Conservation (phyloP, 2,113 vertebrate genomes). For the Phocoena sinus region DNA sequence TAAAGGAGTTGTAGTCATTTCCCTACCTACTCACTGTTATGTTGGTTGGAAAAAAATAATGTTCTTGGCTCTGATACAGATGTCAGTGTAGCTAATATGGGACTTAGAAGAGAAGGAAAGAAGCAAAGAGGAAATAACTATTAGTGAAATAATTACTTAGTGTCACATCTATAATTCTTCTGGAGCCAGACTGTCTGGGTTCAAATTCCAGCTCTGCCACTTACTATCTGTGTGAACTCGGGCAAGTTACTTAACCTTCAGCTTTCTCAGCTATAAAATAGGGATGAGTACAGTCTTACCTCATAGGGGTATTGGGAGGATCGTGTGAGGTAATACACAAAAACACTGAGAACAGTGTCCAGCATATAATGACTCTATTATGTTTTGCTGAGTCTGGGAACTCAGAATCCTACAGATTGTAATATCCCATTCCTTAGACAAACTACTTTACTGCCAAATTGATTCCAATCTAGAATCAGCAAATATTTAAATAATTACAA, state of each 20-base stretch:
- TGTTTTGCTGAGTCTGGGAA: background rate
- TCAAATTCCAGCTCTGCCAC: background rate
- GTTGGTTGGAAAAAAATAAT: background rate
- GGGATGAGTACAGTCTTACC: background rate
- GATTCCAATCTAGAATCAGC: background rate
- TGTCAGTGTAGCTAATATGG: background rate
- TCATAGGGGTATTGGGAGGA: background rate
- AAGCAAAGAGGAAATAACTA: background rate
- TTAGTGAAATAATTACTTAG: background rate
- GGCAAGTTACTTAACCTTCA: background rate
- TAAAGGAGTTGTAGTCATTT: background rate
- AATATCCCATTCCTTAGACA: background rate
- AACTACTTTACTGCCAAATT: background rate
- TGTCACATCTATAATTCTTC: background rate
- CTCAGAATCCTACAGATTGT: background rate
- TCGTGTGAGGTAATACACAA: background rate
- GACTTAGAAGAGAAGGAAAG: background rate
- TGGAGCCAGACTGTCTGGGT: background rate
- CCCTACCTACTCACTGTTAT: background rate
- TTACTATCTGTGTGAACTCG: background rate
- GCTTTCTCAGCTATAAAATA: background rate
- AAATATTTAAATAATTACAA: slow-evolving; percentile 19
- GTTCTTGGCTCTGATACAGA: background rate
- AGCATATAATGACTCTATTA: background rate
- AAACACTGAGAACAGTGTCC: background rate